Percentiles rank a stretch among this genome's conserved stretches.
These are phyloP conservation scores for Epinephelus awoara DNA, from an alignment of 2,797 vertebrate genomes.

Conservation along the genomic window DNA sequence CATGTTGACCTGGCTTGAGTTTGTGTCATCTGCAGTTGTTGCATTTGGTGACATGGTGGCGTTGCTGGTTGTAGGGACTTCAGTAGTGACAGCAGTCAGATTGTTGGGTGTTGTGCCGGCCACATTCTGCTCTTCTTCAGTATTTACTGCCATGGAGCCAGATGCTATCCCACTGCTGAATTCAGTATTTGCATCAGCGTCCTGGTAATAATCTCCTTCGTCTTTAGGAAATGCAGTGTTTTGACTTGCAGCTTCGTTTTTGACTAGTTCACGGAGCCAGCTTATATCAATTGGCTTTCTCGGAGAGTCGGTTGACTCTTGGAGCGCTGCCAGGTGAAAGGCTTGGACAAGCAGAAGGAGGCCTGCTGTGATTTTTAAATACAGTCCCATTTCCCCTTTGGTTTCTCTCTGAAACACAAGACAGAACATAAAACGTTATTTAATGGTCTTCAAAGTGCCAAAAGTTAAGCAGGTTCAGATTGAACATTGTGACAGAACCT, in stretches of 20 bases:
- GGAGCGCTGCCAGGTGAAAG: conserved; percentile 47
- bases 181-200: neutral
- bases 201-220: neutral
- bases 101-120: neutral
- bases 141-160: neutral
- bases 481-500: neutral
- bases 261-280: conserved; percentile 58
- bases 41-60: neutral
- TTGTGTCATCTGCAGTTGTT: neutral
- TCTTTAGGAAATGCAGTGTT: neutral
- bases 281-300: conserved; percentile 41
- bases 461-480: neutral
- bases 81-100: neutral
- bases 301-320: conserved; percentile 57
- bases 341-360: conserved; percentile 72
- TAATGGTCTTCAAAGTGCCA: neutral
- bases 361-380: conserved; percentile 47
- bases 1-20: conserved; percentile 31
- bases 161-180: conserved; percentile 4
- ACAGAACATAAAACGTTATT: conserved; percentile 21
- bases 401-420: conserved; percentile 63
- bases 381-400: conserved; percentile 58
- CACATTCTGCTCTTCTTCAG: conserved; percentile 16
- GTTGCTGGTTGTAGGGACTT: neutral
- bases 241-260: neutral